Base-by-base conservation (phyloP, 53 echinoderm and acorn worm species). In the Temnopleurus reevesii region DNA sequence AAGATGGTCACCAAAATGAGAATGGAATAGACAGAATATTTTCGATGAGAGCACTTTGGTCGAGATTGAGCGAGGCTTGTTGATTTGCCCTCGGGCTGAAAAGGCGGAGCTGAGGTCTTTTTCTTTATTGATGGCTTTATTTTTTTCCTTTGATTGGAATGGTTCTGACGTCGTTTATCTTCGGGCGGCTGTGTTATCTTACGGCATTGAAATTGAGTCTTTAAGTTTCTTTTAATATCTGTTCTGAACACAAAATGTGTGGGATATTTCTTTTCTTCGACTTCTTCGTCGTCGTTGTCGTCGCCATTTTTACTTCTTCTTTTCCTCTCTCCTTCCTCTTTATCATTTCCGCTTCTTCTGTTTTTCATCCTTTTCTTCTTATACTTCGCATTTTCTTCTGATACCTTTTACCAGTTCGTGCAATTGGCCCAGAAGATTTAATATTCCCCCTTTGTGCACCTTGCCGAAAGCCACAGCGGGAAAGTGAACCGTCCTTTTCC, bases 31-130 rank as follows among this genome's bases (percentile, higher is more conserved):
- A 71, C 36, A 10, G 71, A 41, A 71, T 71, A 71, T 10, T 71
- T 71, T 38, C 7, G 43, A 43, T 71, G 23, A 71, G 1, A 71
- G 71, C 3, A 17, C 33, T 71, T 21, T 41, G 21, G n/a, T 71
- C 71, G 41, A 71, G 71, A 71, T 71, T 41, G 71, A 71, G 41
- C 36, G 71, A 49, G 27, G 79, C 51, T 79, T 79, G 79, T 79
- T 79, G 79, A 79, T 79, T 49, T 79, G 79, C 79, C 79, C 79
- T 79, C 79, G 79, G 51, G 79, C 79, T 71, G n/a, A 71, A 71
- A 71, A 71, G 71, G 71, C 71, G 71, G 41, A n/a, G 41, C 23
- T 34, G 5, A 17, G 21, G n/a, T 0, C 41, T 71, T 71, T 41
- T n/a, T n/a, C 8, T 4, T 5, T 21, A 17, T n/a, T n/a, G 41